Percentiles rank a stretch among this genome's conserved stretches.
phyloP scores from a whole-genome alignment of 2,113 vertebrate genomes.

The Takifugu flavidus region DNA sequence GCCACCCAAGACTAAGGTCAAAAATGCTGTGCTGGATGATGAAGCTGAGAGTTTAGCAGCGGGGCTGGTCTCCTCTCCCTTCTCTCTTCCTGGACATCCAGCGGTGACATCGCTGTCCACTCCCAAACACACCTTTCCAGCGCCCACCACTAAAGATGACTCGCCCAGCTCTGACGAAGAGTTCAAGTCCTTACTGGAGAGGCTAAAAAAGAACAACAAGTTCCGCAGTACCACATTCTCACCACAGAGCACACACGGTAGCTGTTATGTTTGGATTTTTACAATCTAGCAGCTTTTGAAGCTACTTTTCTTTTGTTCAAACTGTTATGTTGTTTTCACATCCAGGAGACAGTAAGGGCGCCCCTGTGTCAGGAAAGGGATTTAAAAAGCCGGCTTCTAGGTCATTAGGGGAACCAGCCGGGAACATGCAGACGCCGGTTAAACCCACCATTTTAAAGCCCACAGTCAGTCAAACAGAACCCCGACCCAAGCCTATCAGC shows the following conservation, averaged over 20 bases:
- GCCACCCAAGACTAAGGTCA: background rate
- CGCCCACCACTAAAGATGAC: slow-evolving; percentile 39
- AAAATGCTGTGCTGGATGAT: background rate
- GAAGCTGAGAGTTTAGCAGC: slow-evolving; percentile 2
- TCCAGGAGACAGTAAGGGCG: slow-evolving; percentile 45
- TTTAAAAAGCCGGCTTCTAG: background rate
- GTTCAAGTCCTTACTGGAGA: slow-evolving; percentile 78
- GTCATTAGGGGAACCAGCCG: slow-evolving; percentile 9
- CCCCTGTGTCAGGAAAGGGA: slow-evolving; percentile 29
- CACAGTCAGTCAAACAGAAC: slow-evolving; percentile 65
- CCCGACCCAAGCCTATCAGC: slow-evolving; percentile 52
- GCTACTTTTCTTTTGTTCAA: background rate
- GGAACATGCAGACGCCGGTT: slow-evolving; percentile 43
- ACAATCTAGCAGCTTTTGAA: background rate
- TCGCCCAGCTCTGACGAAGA: slow-evolving; percentile 78
- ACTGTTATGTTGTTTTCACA: background rate
- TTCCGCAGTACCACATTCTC: slow-evolving; percentile 17
- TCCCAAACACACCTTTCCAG: slow-evolving; percentile 43
- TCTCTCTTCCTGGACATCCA: slow-evolving; percentile 1
- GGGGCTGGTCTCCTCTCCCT: slow-evolving; percentile 6
- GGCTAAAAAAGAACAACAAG: slow-evolving; percentile 70
- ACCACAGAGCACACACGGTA: slow-evolving; percentile 37
- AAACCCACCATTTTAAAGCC: slow-evolving; percentile 46
- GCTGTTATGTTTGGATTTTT: background rate
- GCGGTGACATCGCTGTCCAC: background rate